Evolutionary conservation across 1,140 invertebrate species (phyloP).

Genomic region (Elymnias hypermnestra): DNA sequence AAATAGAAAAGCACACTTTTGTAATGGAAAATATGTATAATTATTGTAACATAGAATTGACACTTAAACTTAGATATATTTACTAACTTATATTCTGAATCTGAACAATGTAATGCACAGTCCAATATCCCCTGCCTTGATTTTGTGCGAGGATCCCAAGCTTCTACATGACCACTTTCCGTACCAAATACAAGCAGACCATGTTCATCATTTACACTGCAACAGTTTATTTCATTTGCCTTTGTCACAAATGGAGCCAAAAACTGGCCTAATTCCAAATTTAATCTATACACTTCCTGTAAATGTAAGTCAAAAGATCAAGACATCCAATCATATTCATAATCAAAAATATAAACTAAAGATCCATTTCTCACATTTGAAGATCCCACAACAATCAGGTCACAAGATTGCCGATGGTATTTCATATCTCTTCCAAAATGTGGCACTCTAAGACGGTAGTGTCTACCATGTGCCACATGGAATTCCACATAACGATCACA

Average conservation of each 20-base stretch:
- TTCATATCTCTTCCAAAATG: conserved; percentile 96
- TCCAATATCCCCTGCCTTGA: conserved; percentile 88
- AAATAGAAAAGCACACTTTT: too few relatives aligned
- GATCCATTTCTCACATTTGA: conserved; percentile 77
- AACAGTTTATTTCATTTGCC: conserved; percentile 88
- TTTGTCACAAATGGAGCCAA: conserved; percentile 88
- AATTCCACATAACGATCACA: conserved; percentile 96
- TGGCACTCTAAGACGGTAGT: conserved; percentile 94
- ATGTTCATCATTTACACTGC: conserved; percentile 92
- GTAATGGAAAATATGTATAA: too few relatives aligned
- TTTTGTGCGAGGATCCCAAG: conserved; percentile 94
- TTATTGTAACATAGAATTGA: too few relatives aligned
- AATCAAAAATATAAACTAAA: too few relatives aligned
- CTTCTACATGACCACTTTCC: conserved; percentile 94
- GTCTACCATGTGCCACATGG: conserved; percentile 93
- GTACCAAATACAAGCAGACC: conserved; percentile 92
- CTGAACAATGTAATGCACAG: conserved; percentile 83
- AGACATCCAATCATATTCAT: too few relatives aligned
- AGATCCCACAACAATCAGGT: conserved; percentile 93
- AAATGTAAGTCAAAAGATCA: too few relatives aligned
- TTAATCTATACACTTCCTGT: conserved; percentile 94
- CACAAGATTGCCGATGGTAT: conserved; percentile 93
- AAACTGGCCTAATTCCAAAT: conserved; percentile 97
- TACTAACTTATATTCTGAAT: conserved; percentile 52
- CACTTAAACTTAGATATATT: too few relatives aligned